Percentiles rank a stretch among this genome's conserved stretches.
phyloP scores from a whole-genome alignment of 1,140 invertebrate genomes.

The Drosophila trapezifrons region DNA sequence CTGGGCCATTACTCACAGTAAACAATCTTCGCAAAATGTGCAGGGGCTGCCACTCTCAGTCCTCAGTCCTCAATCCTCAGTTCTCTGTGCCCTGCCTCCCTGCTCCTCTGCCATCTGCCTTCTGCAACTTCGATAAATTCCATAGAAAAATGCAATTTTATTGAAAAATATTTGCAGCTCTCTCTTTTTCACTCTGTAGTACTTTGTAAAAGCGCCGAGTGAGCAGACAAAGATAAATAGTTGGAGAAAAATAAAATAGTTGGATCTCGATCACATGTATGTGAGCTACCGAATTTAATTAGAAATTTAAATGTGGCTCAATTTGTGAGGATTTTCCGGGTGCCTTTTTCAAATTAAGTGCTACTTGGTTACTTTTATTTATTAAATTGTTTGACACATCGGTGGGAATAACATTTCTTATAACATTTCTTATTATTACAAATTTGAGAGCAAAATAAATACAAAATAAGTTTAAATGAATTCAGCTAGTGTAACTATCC shows the following conservation, averaged over 20 bases:
- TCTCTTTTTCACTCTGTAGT: constrained; percentile 1
- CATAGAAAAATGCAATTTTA: constrained; percentile 72
- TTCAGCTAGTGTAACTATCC: no score
- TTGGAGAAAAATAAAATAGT: background rate
- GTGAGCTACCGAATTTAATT: constrained; percentile 44
- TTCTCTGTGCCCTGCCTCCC: background rate
- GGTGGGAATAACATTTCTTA: no score
- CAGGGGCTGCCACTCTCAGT: background rate
- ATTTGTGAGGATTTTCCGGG: constrained; percentile 14
- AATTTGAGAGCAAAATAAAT: background rate
- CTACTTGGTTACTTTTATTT: no score
- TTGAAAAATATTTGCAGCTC: constrained; percentile 71
- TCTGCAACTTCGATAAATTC: constrained; percentile 69
- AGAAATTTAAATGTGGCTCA: constrained; percentile 39
- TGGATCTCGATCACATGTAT: constrained; percentile 6
- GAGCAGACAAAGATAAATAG: constrained; percentile 31
- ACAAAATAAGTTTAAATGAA: no score
- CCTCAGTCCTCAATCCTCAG: background rate
- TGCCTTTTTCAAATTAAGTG: background rate
- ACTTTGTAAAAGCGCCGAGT: constrained; percentile 31
- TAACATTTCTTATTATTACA: no score
- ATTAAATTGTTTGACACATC: no score
- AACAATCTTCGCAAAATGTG: constrained; percentile 55
- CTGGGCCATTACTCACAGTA: constrained; percentile 78
- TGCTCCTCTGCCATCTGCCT: constrained; percentile 16